Percentiles rank a stretch among this genome's conserved stretches.
These are phyloP conservation scores for Syngnathus rostellatus DNA, from an alignment of 2,797 vertebrate genomes.

Conservation along the genomic window DNA sequence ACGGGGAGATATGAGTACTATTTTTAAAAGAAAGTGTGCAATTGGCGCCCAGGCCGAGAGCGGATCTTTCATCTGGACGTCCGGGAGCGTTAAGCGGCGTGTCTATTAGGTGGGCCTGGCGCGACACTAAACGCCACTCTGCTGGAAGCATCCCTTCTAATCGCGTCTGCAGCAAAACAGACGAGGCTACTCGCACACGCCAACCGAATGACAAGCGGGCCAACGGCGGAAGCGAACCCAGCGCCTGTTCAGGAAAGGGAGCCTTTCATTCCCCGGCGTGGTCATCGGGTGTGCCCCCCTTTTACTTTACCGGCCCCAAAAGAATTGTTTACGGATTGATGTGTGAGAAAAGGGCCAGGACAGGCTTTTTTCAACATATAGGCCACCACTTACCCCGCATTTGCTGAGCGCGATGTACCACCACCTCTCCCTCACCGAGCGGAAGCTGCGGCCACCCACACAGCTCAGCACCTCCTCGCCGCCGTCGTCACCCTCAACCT, in stretches of 20 bases:
- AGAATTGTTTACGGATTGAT: too few relatives aligned
- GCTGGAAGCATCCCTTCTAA: slow-evolving; percentile 49
- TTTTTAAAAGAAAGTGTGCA: too few relatives aligned
- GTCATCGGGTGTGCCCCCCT: background rate
- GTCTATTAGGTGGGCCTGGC: slow-evolving; percentile 48
- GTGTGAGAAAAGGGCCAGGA: too few relatives aligned
- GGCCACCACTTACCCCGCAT: slow-evolving; percentile 77
- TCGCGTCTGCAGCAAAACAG: slow-evolving; percentile 22
- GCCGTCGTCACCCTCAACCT: slow-evolving; percentile 77
- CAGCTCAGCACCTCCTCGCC: slow-evolving; percentile 78
- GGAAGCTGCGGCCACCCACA: slow-evolving; percentile 85
- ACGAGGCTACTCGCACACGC: slow-evolving; percentile 1
- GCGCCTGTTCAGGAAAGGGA: background rate
- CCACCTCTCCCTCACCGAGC: slow-evolving; percentile 87
- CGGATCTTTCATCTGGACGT: slow-evolving; percentile 7
- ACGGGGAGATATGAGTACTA: background rate
- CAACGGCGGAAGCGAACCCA: background rate
- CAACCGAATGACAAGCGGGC: background rate
- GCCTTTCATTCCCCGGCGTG: background rate
- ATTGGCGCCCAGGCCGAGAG: background rate
- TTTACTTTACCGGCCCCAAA: too few relatives aligned
- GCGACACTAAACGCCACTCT: slow-evolving; percentile 45
- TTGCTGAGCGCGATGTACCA: slow-evolving; percentile 95
- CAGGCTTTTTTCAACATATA: background rate
- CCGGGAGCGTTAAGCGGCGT: slow-evolving; percentile 44